Evolutionary conservation across 2,888 invertebrate genomes (phyloP).

Genomic region (Linnaemya tessellans): DNA sequence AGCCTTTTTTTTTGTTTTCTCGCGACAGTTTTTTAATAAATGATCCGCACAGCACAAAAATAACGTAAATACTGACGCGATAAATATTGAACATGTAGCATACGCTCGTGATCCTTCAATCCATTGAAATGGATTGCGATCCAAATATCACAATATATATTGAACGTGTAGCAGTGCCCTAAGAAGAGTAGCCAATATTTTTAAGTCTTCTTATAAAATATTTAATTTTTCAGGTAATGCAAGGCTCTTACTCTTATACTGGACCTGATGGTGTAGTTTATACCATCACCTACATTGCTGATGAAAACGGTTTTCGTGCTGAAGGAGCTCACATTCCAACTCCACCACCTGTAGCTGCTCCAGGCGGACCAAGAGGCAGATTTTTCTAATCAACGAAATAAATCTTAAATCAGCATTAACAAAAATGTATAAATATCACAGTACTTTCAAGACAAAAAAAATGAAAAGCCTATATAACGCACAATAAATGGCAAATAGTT

Average conservation of each 20-base stretch:
- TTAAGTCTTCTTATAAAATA: background rate
- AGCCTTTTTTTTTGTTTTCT: too few species aligned
- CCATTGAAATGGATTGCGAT: too few species aligned
- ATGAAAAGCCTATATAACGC: constrained; percentile 21
- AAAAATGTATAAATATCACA: background rate
- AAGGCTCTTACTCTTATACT: constrained; percentile 85
- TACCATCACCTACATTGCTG: constrained; percentile 84
- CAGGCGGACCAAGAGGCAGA: constrained; percentile 75
- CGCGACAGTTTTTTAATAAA: too few species aligned
- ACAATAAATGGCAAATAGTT: constrained; percentile 39
- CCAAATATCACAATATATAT: too few species aligned
- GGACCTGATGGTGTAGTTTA: constrained; percentile 85
- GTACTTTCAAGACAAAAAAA: too few species aligned
- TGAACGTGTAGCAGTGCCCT: too few species aligned
- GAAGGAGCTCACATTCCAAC: constrained; percentile 84
- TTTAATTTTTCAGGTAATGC: constrained; percentile 83
- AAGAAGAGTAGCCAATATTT: too few species aligned
- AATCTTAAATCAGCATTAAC: constrained; percentile 16
- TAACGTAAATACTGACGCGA: too few species aligned
- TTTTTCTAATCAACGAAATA: constrained; percentile 78
- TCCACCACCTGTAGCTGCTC: constrained; percentile 81
- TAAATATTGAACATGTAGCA: too few species aligned
- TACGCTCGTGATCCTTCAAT: too few species aligned
- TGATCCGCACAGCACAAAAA: too few species aligned
- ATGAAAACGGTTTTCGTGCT: constrained; percentile 84